phyloP scores from a whole-genome alignment of 2,888 invertebrate species.

The Athripsodes cinereus region DNA sequence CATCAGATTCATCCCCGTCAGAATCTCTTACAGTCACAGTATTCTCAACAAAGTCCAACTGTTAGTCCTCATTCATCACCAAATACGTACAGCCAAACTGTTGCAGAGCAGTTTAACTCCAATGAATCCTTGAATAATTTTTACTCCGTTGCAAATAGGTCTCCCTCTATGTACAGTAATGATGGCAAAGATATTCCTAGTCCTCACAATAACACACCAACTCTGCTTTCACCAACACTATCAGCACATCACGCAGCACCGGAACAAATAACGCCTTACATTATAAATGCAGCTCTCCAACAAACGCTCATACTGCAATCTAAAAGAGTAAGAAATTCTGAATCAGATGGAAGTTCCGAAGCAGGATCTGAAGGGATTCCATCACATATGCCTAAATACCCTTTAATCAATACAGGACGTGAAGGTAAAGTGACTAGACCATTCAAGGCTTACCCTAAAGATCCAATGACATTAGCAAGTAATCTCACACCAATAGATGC shows the following conservation, averaged over 20 bases:
- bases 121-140: too few species aligned
- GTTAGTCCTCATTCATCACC: too few species aligned
- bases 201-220: background rate
- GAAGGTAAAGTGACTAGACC: constrained; percentile 50
- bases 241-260: constrained; percentile 13
- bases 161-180: constrained; percentile 12
- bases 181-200: constrained; percentile 8
- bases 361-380: too few species aligned
- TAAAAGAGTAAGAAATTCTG: too few species aligned
- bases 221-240: constrained; percentile 16
- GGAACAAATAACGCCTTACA: constrained; percentile 19
- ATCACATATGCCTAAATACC: constrained; percentile 19
- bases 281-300: constrained; percentile 19
- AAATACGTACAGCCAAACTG: too few species aligned
- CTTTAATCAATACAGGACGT: constrained; percentile 30
- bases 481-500: constrained; percentile 41
- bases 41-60: too few species aligned
- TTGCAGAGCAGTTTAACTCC: too few species aligned
- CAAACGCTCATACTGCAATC: constrained; percentile 17
- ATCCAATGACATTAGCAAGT: constrained; percentile 55
- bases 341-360: too few species aligned
- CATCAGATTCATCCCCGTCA: too few species aligned
- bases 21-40: too few species aligned
- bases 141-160: background rate
- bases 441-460: constrained; percentile 68